Evolutionary conservation across 2,113 vertebrate genomes (phyloP), one percentile per base, ranked within the genome.

Genomic region (Hippocampus zosterae): DNA sequence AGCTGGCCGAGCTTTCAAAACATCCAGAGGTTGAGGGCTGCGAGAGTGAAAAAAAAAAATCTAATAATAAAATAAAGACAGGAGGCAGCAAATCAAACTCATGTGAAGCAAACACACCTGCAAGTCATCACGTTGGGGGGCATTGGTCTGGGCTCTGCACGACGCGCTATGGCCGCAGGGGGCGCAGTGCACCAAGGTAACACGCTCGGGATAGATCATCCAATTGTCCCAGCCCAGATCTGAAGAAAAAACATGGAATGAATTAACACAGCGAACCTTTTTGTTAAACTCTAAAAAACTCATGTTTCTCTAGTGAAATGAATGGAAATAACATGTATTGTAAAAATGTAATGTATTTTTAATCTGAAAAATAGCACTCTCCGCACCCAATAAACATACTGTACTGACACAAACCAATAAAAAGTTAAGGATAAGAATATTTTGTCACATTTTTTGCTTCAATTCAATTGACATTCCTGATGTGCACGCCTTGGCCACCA

Each of bases 151-250:
- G 8, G 79, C 52, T n/a, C 64, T 72, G 44, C 88, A 89, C 0
- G 63, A 69, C 41, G 65, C 40, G 8, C 65, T 7, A 69, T 50
- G 44, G 71, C 61, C 73, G 73, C 90, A 92, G 53, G 69, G 46
- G 3, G 57, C 60, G 83, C 92, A 93, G 56, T 84, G 83, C 52
- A 84, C 68, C 1, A 86, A 70, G 61, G 85, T 90, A 2, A 93
- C 73, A 61, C 81, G 91, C 65, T 84, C 61, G 1, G 92, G 92
- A 41, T 88, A 78, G 73, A 93, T 80, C 67, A 93, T 77, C 92
- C 92, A 93, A 61, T 13, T 79, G 64, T 92, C 86, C 92, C 92
- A 93, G 73, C 86, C 89, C 73, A 93, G 84, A 76, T 93, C 92
- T 93, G 75, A 37, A 1, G 41, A 37, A 69, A 12, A 74, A 55